These are phyloP conservation scores for Falcaria lacertinaria DNA, from an alignment of 2,888 invertebrate species.

Conservation along the genomic window DNA sequence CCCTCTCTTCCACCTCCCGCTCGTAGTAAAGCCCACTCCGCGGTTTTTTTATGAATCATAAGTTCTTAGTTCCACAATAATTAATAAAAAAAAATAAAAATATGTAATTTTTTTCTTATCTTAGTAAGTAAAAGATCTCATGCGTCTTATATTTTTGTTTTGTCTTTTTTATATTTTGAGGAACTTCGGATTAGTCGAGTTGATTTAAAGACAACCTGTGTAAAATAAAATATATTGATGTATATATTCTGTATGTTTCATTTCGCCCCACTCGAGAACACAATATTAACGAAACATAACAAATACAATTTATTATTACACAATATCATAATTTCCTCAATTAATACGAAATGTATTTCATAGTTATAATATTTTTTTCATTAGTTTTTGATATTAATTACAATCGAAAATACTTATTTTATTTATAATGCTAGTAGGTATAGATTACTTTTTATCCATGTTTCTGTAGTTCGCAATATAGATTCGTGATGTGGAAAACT, in stretches of 20 bases:
- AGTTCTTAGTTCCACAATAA: conserved; percentile 74
- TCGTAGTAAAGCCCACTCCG: conserved; percentile 53
- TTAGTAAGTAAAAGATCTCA: conserved; percentile 80
- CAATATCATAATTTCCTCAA: no score
- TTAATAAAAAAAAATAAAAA: conserved; percentile 53
- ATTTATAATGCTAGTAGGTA: no score
- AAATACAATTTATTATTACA: no score
- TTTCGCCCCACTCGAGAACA: no score
- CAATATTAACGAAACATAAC: no score
- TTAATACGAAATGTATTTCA: no score
- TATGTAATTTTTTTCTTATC: conserved; percentile 76
- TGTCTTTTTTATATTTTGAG: conserved; percentile 80
- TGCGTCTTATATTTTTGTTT: conserved; percentile 77
- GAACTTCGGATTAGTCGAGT: conserved; percentile 77
- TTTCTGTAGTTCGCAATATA: no score
- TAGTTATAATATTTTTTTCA: no score
- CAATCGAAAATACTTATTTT: no score
- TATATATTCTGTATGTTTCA: conserved; percentile 65
- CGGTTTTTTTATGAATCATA: conserved; percentile 64
- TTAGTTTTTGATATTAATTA: no score
- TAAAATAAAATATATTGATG: conserved; percentile 80
- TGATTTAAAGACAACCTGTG: conserved; percentile 80
- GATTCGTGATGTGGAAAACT: no score
- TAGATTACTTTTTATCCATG: no score
- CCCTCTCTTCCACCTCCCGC: conserved; percentile 11